Conservation (phyloP, 1,140 invertebrate genomes). For the Drosophila santomea region DNA sequence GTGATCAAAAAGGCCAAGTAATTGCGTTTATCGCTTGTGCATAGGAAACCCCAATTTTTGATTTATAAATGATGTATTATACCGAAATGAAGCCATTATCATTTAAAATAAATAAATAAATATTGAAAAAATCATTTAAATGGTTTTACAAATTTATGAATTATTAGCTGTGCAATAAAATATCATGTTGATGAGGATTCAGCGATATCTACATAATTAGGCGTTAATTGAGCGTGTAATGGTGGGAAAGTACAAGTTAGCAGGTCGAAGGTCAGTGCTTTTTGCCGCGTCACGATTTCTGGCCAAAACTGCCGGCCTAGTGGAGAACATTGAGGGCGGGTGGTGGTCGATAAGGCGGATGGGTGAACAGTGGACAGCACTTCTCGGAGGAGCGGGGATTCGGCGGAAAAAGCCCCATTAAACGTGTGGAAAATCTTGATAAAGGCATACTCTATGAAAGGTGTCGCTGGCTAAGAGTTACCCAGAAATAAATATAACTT, state of each 20-base stretch:
- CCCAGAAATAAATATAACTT: background rate
- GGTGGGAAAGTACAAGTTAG: background rate
- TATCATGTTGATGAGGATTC: background rate
- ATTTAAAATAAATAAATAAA: too few species aligned
- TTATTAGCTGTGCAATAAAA: background rate
- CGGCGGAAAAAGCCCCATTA: conserved; percentile 19
- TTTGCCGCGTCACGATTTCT: conserved; percentile 39
- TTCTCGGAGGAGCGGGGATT: background rate
- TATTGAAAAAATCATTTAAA: too few species aligned
- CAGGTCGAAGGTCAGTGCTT: conserved; percentile 25
- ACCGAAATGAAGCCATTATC: too few species aligned
- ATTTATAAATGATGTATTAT: too few species aligned
- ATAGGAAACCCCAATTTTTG: too few species aligned
- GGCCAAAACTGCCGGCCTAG: conserved; percentile 6
- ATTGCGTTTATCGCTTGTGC: too few species aligned
- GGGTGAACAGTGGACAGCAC: background rate
- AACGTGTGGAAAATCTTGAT: conserved; percentile 29
- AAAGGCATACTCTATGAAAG: conserved; percentile 2
- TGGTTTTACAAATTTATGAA: too few species aligned
- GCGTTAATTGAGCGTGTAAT: background rate
- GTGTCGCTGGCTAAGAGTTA: background rate
- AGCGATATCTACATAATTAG: background rate
- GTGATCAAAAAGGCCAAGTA: background rate
- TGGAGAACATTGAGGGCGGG: conserved; percentile 3
- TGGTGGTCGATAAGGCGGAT: conserved; percentile 19